phyloP scores from a whole-genome alignment of 2,888 invertebrate species.

The Melieria omissa region DNA sequence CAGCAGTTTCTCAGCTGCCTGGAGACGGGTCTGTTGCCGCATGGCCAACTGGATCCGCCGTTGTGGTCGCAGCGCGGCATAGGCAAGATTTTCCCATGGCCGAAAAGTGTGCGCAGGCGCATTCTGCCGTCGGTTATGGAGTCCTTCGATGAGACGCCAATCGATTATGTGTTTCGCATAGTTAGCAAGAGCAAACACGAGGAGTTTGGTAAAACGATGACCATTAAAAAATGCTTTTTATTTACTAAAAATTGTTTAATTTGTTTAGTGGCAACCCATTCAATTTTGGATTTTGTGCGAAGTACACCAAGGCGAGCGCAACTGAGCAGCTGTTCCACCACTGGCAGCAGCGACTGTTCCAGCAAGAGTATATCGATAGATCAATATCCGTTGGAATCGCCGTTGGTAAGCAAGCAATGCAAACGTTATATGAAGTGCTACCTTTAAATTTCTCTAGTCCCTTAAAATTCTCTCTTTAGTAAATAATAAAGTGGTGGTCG shows the following conservation, averaged over 20 bases:
- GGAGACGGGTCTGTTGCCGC: conserved; percentile 85
- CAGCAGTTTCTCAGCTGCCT: conserved; percentile 91
- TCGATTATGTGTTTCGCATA: conserved; percentile 91
- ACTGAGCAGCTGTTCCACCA: conserved; percentile 76
- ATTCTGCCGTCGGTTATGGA: conserved; percentile 77
- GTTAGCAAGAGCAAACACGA: conserved; percentile 81
- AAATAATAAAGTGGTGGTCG: too few species aligned
- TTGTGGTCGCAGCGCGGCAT: conserved; percentile 91
- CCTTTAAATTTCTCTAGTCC: too few species aligned
- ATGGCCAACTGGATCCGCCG: conserved; percentile 92
- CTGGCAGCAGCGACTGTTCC: conserved; percentile 74
- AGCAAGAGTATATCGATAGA: conserved; percentile 69
- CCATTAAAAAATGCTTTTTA: not conserved
- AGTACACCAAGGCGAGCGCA: conserved; percentile 67
- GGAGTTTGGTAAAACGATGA: conserved; percentile 72
- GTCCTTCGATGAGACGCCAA: conserved; percentile 70
- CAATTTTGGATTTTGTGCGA: conserved; percentile 72
- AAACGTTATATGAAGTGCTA: not conserved
- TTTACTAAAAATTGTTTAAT: conserved; percentile 7
- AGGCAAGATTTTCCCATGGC: conserved; percentile 72
- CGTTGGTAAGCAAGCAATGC: conserved; percentile 43
- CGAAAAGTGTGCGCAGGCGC: conserved; percentile 71
- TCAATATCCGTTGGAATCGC: conserved; percentile 60
- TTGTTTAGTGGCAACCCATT: conserved; percentile 74
- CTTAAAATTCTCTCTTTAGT: too few species aligned